Conservation (phyloP, 2,113 vertebrate species). For the Corydoras maculifer region DNA sequence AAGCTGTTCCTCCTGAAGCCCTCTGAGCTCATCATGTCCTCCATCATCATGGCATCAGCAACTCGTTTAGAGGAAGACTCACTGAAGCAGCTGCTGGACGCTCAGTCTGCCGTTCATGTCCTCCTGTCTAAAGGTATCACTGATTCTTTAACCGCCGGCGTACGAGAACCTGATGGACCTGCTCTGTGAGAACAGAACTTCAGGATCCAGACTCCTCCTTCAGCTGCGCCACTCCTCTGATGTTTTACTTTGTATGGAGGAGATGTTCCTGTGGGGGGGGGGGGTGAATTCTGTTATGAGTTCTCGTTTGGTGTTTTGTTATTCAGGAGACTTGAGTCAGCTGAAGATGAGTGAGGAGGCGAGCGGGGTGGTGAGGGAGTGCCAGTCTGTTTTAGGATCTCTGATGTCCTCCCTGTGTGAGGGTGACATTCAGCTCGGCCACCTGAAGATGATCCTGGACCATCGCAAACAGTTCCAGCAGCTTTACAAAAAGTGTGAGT, state of each 20-base stretch:
- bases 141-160: no score
- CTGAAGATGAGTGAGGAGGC: constrained; percentile 52
- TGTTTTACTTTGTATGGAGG: no score
- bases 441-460: constrained; percentile 53
- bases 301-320: background rate
- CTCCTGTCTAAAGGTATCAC: constrained; percentile 52
- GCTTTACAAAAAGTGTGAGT: constrained; percentile 57
- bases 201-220: no score
- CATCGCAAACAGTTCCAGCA: constrained; percentile 47
- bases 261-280: no score
- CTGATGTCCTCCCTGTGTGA: constrained; percentile 51
- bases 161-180: no score
- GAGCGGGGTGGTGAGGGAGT: constrained; percentile 35
- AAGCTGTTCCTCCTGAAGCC: constrained; percentile 23
- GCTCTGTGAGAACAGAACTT: no score
- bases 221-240: no score
- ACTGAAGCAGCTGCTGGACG: constrained; percentile 49
- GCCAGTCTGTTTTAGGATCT: constrained; percentile 26
- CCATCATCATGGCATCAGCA: constrained; percentile 55
- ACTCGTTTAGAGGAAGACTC: constrained; percentile 25
- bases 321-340: constrained; percentile 50
- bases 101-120: constrained; percentile 53
- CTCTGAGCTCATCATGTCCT: constrained; percentile 46
- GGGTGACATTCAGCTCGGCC: constrained; percentile 49
- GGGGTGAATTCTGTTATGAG: no score